Conservation (phyloP, 2,797 vertebrate species). For the Liparis tanakae region DNA sequence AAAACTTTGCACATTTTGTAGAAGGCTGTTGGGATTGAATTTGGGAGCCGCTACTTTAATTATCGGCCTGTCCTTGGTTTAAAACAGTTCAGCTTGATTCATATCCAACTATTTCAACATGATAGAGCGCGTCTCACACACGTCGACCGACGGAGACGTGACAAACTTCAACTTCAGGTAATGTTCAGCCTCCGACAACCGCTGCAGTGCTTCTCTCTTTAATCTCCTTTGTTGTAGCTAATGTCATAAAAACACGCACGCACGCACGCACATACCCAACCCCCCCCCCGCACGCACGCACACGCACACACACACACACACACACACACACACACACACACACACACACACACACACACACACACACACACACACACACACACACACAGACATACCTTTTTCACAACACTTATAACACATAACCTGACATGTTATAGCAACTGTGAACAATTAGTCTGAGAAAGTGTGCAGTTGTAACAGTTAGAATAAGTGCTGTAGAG, state of each 20-base stretch:
- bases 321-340: no score
- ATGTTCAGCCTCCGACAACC: background rate
- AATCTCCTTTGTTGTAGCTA: background rate
- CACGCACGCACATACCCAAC: background rate
- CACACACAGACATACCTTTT: background rate
- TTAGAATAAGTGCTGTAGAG: background rate
- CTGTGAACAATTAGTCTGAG: background rate
- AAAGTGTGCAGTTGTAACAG: background rate
- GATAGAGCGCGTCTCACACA: background rate
- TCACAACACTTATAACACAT: background rate
- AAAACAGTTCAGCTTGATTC: background rate
- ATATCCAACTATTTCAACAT: background rate
- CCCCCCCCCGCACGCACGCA: background rate
- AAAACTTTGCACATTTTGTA: accelerated
- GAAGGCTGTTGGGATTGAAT: background rate
- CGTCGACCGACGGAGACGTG: background rate
- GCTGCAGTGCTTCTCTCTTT: background rate
- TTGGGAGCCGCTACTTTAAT: no score
- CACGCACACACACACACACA: background rate
- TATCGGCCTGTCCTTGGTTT: background rate
- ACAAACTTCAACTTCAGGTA: conserved; percentile 2
- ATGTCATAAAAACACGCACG: background rate
- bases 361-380: no score
- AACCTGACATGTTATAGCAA: background rate
- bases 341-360: no score